A percentile compares a stretch with the other conserved stretches of the same genome.
Conservation (phyloP, 2,888 invertebrate genomes). For the Agrochola lychnidis region DNA sequence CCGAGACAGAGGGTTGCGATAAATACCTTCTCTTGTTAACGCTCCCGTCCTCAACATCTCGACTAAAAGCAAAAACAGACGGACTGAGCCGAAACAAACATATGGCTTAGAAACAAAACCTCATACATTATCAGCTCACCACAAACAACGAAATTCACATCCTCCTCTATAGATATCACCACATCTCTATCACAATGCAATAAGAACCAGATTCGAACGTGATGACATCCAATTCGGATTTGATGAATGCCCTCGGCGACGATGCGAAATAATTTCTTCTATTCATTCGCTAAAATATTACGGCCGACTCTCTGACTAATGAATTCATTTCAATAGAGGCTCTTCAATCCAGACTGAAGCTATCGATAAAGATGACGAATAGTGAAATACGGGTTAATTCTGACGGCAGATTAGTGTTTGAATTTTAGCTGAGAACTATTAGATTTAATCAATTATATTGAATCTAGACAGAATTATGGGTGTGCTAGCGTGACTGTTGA, state of each 20-base stretch:
- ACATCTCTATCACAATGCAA: slow-evolving; percentile 57
- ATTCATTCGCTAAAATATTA: slow-evolving; percentile 86
- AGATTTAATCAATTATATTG: slow-evolving; percentile 50
- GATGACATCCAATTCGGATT: slow-evolving; percentile 65
- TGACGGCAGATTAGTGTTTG: slow-evolving; percentile 55
- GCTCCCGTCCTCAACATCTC: slow-evolving; percentile 35
- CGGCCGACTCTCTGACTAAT: slow-evolving; percentile 80
- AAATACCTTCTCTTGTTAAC: slow-evolving; percentile 44
- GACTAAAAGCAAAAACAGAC: slow-evolving; percentile 46
- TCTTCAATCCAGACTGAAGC: slow-evolving; percentile 66
- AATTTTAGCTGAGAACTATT: slow-evolving; percentile 44
- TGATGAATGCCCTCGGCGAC: slow-evolving; percentile 76
- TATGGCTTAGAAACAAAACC: slow-evolving; percentile 64
- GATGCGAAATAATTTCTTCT: slow-evolving; percentile 83
- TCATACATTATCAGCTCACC: slow-evolving; percentile 66
- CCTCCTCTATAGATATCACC: slow-evolving; percentile 26
- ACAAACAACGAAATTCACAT: slow-evolving; percentile 59
- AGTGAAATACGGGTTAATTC: slow-evolving; percentile 62
- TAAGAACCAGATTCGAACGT: slow-evolving; percentile 59
- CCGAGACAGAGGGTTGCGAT: slow-evolving; percentile 19
- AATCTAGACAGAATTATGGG: slow-evolving; percentile 6
- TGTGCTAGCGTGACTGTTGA: slow-evolving; percentile 9
- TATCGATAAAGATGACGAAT: slow-evolving; percentile 73
- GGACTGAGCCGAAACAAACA: slow-evolving; percentile 62
- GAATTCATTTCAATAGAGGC: slow-evolving; percentile 82